Conservation (phyloP, 2,888 invertebrate genomes). For the Spialia ferax region DNA sequence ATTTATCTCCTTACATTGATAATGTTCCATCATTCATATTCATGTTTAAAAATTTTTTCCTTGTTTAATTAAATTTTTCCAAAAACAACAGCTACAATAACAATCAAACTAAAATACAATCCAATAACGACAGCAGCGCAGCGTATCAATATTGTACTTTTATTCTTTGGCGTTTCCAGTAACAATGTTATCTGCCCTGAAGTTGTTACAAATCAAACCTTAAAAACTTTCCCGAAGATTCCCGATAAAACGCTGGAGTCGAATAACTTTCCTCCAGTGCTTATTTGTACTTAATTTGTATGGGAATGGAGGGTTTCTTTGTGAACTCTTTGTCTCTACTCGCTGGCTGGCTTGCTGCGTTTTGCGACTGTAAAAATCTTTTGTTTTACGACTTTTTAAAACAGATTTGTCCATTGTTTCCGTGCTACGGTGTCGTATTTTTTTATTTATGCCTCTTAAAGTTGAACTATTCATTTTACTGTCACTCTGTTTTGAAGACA, state of each 20-base stretch:
- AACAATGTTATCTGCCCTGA: slow-evolving; percentile 47
- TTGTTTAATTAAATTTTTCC: neutral
- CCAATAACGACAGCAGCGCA: neutral
- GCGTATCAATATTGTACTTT: neutral
- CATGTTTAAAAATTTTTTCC: neutral
- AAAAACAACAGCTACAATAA: neutral
- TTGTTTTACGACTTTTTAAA: slow-evolving; percentile 35
- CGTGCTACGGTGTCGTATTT: neutral
- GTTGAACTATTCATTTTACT: neutral
- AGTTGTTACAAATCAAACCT: slow-evolving; percentile 80
- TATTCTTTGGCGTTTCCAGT: slow-evolving; percentile 53
- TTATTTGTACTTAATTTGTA: slow-evolving; percentile 79
- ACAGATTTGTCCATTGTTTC: slow-evolving; percentile 26
- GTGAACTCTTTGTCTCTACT: slow-evolving; percentile 48
- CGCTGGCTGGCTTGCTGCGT: slow-evolving; percentile 28
- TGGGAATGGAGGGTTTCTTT: slow-evolving; percentile 53
- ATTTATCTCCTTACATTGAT: too few species aligned
- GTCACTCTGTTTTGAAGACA: neutral
- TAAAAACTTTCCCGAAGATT: slow-evolving; percentile 79
- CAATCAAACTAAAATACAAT: neutral
- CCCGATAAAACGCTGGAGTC: slow-evolving; percentile 74
- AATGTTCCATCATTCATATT: too few species aligned
- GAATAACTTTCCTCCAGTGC: slow-evolving; percentile 72
- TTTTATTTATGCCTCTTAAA: neutral
- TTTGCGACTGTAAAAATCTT: slow-evolving; percentile 31